Evolutionary conservation across 2,888 invertebrate genomes (phyloP).

Genomic region (Fissipunctia ypsillon): DNA sequence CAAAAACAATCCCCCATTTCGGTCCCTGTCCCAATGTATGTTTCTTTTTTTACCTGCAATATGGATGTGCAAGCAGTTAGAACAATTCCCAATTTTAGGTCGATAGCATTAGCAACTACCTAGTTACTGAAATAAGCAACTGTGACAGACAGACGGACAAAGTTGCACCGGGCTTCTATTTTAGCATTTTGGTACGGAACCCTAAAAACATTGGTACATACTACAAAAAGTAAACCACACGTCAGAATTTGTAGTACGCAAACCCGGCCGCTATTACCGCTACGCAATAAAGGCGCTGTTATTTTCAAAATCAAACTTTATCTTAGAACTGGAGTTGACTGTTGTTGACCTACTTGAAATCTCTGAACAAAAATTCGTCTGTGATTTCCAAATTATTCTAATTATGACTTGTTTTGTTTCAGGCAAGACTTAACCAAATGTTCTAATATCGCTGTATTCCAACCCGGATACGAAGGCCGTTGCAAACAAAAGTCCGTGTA

Average conservation of each 20-base stretch:
- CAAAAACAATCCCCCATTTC: neutral
- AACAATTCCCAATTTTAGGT: neutral
- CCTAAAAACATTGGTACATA: neutral
- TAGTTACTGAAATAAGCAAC: neutral
- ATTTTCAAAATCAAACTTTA: too few species aligned
- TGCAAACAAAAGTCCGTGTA: conserved; percentile 92
- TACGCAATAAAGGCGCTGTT: neutral
- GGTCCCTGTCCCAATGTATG: too few species aligned
- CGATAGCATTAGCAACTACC: neutral
- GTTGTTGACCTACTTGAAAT: neutral
- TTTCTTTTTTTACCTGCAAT: too few species aligned
- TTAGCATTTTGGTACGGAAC: too few species aligned
- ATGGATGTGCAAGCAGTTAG: neutral
- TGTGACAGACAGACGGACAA: neutral
- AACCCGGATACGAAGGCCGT: conserved; percentile 84
- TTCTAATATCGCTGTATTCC: conserved; percentile 84
- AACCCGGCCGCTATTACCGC: neutral
- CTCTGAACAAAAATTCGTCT: neutral
- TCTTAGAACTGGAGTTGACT: neutral
- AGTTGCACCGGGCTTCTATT: neutral
- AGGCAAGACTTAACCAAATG: conserved; percentile 87
- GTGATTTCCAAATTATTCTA: neutral
- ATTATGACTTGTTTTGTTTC: conserved; percentile 59
- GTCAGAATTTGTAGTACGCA: neutral
- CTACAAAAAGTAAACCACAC: neutral